Evolutionary conservation across 2,113 vertebrate species (phyloP).

Genomic region (Lampris megalopsis): DNA sequence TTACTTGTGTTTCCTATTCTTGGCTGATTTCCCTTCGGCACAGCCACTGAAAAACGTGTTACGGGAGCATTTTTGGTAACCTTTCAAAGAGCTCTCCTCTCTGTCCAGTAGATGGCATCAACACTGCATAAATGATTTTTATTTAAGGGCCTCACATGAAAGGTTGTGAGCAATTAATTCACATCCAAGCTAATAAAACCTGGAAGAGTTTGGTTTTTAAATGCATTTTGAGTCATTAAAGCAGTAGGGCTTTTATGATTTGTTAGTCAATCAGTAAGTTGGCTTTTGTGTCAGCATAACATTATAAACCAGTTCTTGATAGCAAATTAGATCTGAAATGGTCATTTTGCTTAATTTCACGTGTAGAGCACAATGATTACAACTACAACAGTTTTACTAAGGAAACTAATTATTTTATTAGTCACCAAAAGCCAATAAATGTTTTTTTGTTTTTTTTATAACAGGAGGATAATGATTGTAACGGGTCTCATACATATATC

Average conservation of each 20-base stretch:
- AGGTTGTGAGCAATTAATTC: slow-evolving; percentile 36
- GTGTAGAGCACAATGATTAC: background rate
- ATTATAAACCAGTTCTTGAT: background rate
- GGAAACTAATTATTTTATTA: background rate
- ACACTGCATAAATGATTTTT: slow-evolving; percentile 36
- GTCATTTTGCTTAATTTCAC: background rate
- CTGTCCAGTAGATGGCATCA: slow-evolving; percentile 74
- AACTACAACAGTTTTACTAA: background rate
- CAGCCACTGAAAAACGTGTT: background rate
- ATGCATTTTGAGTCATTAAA: slow-evolving; percentile 36
- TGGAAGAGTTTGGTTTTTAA: slow-evolving; percentile 24
- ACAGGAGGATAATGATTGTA: background rate
- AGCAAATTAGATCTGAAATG: background rate
- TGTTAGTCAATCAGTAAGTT: background rate
- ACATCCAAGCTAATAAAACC: slow-evolving; percentile 24
- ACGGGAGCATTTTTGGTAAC: background rate
- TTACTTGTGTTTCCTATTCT: background rate
- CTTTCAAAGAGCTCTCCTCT: background rate
- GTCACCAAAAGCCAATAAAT: background rate
- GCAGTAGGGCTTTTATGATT: slow-evolving; percentile 18
- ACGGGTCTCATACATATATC: background rate
- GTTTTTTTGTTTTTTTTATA: background rate
- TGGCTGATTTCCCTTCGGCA: too few species aligned
- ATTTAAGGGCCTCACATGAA: background rate
- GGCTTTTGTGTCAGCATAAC: background rate